Conservation (phyloP, 1,140 invertebrate genomes). For the Oreohelix idahoensis region DNA sequence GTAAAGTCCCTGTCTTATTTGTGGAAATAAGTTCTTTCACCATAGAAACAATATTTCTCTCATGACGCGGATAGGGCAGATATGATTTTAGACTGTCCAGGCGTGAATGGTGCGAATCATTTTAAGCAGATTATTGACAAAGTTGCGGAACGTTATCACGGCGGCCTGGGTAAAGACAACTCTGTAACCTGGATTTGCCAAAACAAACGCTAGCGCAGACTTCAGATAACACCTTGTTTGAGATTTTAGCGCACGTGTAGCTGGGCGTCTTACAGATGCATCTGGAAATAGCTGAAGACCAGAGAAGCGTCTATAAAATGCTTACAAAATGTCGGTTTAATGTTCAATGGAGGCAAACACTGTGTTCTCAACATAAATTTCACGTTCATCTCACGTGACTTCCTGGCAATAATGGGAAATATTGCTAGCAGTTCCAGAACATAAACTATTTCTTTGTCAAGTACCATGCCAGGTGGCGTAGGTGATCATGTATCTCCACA, state of each 20-base stretch:
- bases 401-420: background rate
- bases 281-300: background rate
- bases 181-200: background rate
- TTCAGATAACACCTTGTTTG: background rate
- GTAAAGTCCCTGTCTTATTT: background rate
- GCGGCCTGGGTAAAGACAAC: background rate
- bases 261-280: background rate
- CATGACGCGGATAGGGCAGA: background rate
- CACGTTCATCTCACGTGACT: background rate
- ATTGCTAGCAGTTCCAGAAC: too few species aligned
- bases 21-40: background rate
- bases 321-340: background rate
- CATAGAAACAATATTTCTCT: background rate
- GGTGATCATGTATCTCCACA: too few species aligned
- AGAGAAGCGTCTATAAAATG: background rate
- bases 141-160: background rate
- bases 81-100: background rate
- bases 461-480: too few species aligned
- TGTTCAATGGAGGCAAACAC: background rate
- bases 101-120: background rate
- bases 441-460: too few species aligned
- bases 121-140: background rate
- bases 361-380: background rate
- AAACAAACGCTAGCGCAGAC: background rate
- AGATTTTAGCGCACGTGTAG: background rate